These are phyloP conservation scores for Geothlypis trichas DNA, from an alignment of 2,113 vertebrate genomes.

Conservation along the genomic window DNA sequence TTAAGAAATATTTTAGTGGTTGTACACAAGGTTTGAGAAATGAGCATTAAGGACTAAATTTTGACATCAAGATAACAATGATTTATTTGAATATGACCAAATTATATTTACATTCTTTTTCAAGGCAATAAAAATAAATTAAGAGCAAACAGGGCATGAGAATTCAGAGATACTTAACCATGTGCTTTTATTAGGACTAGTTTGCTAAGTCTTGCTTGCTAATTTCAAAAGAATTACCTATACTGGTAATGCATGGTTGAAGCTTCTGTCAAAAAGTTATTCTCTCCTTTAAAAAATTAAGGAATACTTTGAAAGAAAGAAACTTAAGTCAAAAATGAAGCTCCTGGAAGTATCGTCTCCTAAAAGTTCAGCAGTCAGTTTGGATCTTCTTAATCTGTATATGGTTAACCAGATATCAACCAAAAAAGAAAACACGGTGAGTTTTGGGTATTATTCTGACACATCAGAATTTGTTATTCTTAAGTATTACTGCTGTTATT, in stretches of 20 bases:
- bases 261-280: neutral
- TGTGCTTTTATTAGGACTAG: neutral
- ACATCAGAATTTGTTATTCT: neutral
- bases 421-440: conserved; percentile 83
- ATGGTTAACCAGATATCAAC: conserved; percentile 90
- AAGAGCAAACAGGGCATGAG: neutral
- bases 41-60: neutral
- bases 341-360: conserved; percentile 65
- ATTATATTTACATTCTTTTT: neutral
- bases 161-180: neutral
- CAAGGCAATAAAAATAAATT: neutral
- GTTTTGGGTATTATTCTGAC: conserved; percentile 6
- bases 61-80: neutral
- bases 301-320: conserved; percentile 94
- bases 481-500: neutral
- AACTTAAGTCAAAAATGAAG: conserved; percentile 81
- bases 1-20: neutral
- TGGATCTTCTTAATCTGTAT: conserved; percentile 88
- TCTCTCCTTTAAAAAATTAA: conserved; percentile 60
- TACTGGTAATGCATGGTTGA: neutral
- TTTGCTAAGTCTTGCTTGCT: neutral
- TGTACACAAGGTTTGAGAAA: neutral
- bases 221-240: neutral
- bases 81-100: neutral
- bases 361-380: conserved; percentile 71